Evolutionary conservation across 35 echinoderm and acorn worm genomes (phyloP).

Genomic region (Patiria miniata): DNA sequence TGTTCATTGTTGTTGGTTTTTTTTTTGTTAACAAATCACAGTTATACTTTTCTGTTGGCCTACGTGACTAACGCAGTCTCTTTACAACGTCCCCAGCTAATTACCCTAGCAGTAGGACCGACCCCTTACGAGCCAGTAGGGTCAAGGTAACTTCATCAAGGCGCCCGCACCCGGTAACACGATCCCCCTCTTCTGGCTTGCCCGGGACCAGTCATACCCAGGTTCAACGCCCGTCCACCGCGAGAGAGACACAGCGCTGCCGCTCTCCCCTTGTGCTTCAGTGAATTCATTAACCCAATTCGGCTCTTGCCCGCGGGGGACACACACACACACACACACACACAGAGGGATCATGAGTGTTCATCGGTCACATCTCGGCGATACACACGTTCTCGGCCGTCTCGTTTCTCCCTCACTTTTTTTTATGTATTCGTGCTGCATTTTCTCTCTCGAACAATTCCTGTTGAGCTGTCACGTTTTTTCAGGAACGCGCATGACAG

Average conservation of each 20-base stretch:
- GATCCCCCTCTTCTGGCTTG: not conserved
- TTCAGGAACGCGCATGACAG: no score
- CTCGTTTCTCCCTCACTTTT: not conserved
- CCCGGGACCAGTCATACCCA: not conserved
- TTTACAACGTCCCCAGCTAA: not conserved
- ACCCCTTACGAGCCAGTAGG: not conserved
- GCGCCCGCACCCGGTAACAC: not conserved
- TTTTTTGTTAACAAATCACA: no score
- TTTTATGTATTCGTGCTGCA: no score
- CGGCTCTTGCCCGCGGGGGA: not conserved
- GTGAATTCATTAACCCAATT: constrained; percentile 22
- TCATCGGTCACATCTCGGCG: not conserved
- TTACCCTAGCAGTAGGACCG: not conserved
- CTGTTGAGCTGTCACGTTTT: no score
- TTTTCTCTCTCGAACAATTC: no score
- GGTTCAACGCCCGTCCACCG: not conserved
- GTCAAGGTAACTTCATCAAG: not conserved
- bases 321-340: no score
- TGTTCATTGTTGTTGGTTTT: no score
- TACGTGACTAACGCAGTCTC: no score
- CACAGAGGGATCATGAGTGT: constrained; percentile 7
- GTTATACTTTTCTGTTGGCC: no score
- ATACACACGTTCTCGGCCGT: not conserved
- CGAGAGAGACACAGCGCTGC: not conserved
- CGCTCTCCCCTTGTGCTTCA: not conserved